Evolutionary conservation across 2,888 invertebrate genomes (phyloP).

Genomic region (Amblyteles armatorius): DNA sequence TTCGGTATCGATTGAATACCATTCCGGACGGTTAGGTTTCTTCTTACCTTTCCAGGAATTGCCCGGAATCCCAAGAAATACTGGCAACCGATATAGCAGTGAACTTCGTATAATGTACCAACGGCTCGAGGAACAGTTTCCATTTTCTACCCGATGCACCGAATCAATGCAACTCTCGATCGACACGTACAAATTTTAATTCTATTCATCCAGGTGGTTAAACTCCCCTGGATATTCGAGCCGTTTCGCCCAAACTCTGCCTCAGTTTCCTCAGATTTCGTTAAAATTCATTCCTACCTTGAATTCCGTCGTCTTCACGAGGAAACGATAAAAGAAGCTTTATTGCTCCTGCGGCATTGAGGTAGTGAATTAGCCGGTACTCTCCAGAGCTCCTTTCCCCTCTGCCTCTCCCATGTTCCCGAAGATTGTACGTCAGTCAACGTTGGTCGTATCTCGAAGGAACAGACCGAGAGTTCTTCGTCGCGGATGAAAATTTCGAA

Average conservation of each 20-base stretch:
- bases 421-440: constrained; percentile 65
- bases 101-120: constrained; percentile 6
- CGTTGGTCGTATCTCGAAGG: constrained; percentile 52
- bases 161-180: not conserved
- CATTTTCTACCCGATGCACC: not conserved
- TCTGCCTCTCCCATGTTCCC: constrained; percentile 35
- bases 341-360: constrained; percentile 38
- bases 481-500: constrained; percentile 58
- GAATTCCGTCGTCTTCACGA: constrained; percentile 24
- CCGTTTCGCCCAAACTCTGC: not conserved
- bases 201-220: not conserved
- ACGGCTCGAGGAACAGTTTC: not conserved
- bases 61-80: not conserved
- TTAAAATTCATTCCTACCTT: not conserved
- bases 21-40: not conserved
- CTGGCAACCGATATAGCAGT: constrained; percentile 6
- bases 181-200: not conserved
- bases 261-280: constrained; percentile 1
- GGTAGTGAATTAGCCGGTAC: constrained; percentile 31
- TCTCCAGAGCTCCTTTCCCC: constrained; percentile 6
- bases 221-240: not conserved
- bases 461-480: constrained; percentile 55
- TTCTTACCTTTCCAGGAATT: not conserved
- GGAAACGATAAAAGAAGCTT: constrained; percentile 55
- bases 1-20: constrained; percentile 6